phyloP scores from a whole-genome alignment of 2,797 vertebrate genomes.

The Manis pentadactyla region DNA sequence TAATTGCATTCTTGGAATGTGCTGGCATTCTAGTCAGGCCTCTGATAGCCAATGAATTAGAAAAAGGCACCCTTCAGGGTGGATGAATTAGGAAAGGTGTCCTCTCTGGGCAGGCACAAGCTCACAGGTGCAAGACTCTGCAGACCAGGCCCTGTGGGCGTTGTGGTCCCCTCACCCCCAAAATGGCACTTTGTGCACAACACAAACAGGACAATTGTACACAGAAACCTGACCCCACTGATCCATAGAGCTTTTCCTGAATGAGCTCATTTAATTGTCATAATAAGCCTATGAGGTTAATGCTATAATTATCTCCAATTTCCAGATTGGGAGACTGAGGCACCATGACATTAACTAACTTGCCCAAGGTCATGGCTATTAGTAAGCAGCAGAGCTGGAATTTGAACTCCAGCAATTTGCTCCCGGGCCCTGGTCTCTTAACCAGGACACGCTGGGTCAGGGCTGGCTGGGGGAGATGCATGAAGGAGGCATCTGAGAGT shows the following conservation, averaged over 20 bases:
- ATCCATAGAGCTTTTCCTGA: rapidly evolving
- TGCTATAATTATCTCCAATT: neutral
- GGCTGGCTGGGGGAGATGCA: neutral
- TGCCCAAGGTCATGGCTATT: neutral
- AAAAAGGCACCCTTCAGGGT: neutral
- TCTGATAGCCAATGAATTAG: neutral
- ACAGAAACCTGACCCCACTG: rapidly evolving
- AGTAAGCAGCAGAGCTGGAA: neutral
- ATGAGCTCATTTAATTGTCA: neutral
- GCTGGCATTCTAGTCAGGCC: too few relatives aligned
- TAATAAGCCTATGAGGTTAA: rapidly evolving
- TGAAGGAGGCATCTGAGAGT: neutral
- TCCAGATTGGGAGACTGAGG: neutral
- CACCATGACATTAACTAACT: neutral
- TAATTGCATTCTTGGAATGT: rapidly evolving
- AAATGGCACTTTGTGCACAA: rapidly evolving
- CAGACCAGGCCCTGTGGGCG: too few relatives aligned
- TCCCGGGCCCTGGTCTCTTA: neutral
- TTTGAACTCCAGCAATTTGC: neutral
- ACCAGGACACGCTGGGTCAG: rapidly evolving
- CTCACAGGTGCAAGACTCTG: neutral
- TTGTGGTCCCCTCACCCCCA: rapidly evolving
- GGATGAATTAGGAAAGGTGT: neutral
- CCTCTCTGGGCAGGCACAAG: neutral
- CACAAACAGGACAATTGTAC: rapidly evolving